Percentiles rank a stretch among this genome's conserved stretches.
Evolutionary conservation across 37 sponge, comb jelly and placozoan species (phyloP).

Genomic region (Halichondria panicea): DNA sequence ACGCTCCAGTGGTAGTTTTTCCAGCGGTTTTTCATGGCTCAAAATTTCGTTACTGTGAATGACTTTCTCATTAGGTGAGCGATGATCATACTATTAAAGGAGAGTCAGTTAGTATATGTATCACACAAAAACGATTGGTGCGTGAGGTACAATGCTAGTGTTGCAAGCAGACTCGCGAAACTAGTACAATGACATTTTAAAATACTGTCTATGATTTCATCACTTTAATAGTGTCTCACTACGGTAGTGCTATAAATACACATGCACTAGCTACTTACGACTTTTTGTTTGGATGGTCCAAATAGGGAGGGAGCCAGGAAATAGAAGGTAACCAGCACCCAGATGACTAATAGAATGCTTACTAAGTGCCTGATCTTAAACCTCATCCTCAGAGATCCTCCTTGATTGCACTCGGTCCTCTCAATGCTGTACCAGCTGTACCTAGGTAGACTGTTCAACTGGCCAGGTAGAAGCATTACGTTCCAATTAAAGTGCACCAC

Average conservation of each 20-base stretch:
- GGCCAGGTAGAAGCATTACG: too few relatives aligned
- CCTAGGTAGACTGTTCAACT: too few relatives aligned
- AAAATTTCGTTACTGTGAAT: neutral
- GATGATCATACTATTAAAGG: constrained; percentile 19
- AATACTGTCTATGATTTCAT: too few relatives aligned
- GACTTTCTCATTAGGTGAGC: neutral
- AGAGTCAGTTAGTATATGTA: neutral
- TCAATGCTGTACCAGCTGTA: too few relatives aligned
- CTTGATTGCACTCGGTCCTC: too few relatives aligned
- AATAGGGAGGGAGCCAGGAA: constrained; percentile 19
- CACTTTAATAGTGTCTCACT: too few relatives aligned
- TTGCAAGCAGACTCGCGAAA: too few relatives aligned
- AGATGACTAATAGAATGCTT: constrained; percentile 10
- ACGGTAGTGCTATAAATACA: neutral
- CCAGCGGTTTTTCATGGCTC: neutral
- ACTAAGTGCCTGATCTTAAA: constrained; percentile 7
- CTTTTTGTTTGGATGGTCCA: neutral
- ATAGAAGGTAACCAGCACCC: constrained; percentile 20
- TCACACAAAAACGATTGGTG: neutral
- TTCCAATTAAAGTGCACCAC: too few relatives aligned
- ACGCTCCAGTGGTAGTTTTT: too few relatives aligned
- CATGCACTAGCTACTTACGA: constrained; percentile 24
- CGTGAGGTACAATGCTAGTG: too few relatives aligned
- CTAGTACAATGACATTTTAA: too few relatives aligned
- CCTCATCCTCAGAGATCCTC: too few relatives aligned